Evolutionary conservation across 2,888 invertebrate genomes (phyloP).

Genomic region (Oconnorella tubifera): DNA sequence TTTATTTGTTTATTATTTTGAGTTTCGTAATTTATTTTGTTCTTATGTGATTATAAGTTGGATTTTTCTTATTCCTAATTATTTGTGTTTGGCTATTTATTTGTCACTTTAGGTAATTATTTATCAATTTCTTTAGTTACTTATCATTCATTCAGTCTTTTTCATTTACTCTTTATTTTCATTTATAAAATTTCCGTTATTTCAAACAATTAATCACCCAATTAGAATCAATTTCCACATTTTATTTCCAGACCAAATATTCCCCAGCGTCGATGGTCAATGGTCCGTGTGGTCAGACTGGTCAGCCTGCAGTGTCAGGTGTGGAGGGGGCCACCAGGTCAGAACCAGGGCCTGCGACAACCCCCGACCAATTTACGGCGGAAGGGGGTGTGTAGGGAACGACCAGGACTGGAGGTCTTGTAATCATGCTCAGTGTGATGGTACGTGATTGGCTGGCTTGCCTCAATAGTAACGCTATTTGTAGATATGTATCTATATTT

Average conservation of each 20-base stretch:
- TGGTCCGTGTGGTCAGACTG: constrained; percentile 92
- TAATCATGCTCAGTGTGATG: constrained; percentile 59
- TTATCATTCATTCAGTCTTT: neutral
- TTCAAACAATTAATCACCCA: too few relatives aligned
- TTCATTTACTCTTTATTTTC: neutral
- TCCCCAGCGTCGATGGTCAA: constrained; percentile 67
- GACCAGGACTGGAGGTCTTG: constrained; percentile 71
- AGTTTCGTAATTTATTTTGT: neutral
- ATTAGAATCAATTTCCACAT: too few relatives aligned
- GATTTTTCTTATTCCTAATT: neutral
- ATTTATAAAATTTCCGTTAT: too few relatives aligned
- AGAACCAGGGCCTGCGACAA: constrained; percentile 77
- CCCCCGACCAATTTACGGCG: constrained; percentile 79
- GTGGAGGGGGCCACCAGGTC: constrained; percentile 79
- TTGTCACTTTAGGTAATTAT: too few relatives aligned
- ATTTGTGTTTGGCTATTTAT: too few relatives aligned
- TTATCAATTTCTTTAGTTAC: neutral
- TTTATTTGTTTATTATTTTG: neutral
- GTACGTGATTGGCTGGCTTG: too few relatives aligned
- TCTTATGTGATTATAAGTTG: neutral
- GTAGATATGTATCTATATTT: too few relatives aligned
- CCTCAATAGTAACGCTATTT: too few relatives aligned
- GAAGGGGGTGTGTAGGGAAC: constrained; percentile 75
- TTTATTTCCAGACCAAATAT: too few relatives aligned
- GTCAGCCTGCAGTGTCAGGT: constrained; percentile 79